Conservation (phyloP, 2,888 invertebrate species). For the Diploptera punctata region DNA sequence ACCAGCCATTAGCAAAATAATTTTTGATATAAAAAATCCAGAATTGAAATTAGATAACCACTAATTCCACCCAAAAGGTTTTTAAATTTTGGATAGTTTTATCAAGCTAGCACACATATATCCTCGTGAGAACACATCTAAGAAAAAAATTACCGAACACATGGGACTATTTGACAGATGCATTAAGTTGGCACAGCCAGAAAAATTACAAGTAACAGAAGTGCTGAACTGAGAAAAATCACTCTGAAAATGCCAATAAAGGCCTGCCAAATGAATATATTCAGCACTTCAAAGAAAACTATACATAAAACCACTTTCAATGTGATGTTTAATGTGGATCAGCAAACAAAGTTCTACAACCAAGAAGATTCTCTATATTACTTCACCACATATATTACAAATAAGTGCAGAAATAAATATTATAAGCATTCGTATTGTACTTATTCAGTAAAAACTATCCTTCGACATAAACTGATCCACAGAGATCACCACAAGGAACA, state of each 20-base stretch:
- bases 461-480: slow-evolving; percentile 11
- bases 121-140: slow-evolving; percentile 16
- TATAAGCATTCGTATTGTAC: neutral
- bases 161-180: slow-evolving; percentile 7
- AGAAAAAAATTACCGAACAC: slow-evolving; percentile 9
- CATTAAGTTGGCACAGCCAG: slow-evolving; percentile 13
- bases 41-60: neutral
- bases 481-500: neutral
- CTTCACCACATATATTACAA: neutral
- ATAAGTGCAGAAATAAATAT: slow-evolving; percentile 21
- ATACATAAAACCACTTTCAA: neutral
- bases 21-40: neutral
- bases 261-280: neutral
- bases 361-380: neutral
- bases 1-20: neutral
- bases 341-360: too few relatives aligned
- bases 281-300: slow-evolving; percentile 11
- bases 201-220: neutral
- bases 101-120: slow-evolving; percentile 10
- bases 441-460: too few relatives aligned
- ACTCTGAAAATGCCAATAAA: neutral
- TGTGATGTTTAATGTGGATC: slow-evolving; percentile 14
- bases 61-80: neutral
- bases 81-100: neutral
- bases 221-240: neutral